Evolutionary conservation across 1,140 invertebrate genomes (phyloP).

Genomic region (Nixonia krombeini): DNA sequence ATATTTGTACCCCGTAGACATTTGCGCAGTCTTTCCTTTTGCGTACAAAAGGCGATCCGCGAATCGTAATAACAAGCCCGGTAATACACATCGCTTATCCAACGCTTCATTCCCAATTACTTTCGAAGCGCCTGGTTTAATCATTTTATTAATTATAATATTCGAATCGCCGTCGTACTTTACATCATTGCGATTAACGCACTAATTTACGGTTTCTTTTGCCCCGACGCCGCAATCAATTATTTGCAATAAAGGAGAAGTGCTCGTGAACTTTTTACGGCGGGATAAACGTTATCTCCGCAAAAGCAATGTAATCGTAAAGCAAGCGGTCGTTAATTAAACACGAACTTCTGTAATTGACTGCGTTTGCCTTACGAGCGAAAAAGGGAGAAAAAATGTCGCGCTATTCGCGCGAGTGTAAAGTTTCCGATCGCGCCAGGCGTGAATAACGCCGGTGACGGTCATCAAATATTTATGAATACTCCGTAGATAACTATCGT

Average conservation of each 20-base stretch:
- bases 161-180: no score
- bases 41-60: background rate
- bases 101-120: no score
- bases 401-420: background rate
- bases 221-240: background rate
- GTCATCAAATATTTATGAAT: constrained; percentile 67
- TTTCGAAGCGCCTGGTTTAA: no score
- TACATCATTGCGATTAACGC: no score
- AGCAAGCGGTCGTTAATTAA: constrained; percentile 1
- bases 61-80: no score
- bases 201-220: no score
- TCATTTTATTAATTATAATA: no score
- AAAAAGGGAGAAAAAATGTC: background rate
- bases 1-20: background rate
- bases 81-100: no score
- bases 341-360: background rate
- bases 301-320: background rate
- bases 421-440: constrained; percentile 10
- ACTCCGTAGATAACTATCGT: constrained; percentile 47
- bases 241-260: background rate
- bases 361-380: constrained; percentile 1
- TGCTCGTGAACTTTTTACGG: background rate
- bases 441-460: constrained; percentile 7
- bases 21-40: background rate
- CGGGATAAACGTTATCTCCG: background rate